A percentile compares a stretch with the other conserved stretches of the same genome.
phyloP scores from a whole-genome alignment of 53 echinoderm and acorn worm species.

The Arbacia lixula region DNA sequence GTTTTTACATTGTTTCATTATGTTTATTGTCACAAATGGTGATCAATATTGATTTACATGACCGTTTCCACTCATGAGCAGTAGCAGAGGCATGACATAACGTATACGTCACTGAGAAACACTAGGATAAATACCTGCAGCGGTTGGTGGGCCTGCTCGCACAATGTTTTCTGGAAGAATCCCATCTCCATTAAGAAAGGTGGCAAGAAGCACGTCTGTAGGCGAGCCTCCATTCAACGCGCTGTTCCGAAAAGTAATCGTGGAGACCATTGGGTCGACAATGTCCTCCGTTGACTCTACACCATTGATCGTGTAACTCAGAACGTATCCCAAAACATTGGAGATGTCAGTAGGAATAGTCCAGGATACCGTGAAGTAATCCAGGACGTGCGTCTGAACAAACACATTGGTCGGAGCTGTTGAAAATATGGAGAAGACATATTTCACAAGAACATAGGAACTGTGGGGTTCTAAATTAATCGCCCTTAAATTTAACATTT shows the following conservation, averaged over 20 bases:
- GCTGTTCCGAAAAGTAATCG: conserved; percentile 2
- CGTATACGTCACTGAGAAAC: too few species aligned
- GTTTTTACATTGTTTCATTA: too few species aligned
- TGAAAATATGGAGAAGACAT: too few species aligned
- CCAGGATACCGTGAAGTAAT: conserved; percentile 40
- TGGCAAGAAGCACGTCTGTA: neutral
- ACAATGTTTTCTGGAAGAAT: neutral
- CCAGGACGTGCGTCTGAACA: conserved; percentile 13
- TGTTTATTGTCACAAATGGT: too few species aligned
- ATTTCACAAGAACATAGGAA: too few species aligned
- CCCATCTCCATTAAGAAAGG: neutral
- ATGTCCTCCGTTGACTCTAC: neutral
- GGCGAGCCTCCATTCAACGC: neutral
- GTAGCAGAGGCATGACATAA: too few species aligned
- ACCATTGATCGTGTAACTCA: neutral
- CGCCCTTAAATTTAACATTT: too few species aligned
- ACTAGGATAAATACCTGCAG: too few species aligned
- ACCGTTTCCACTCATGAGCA: too few species aligned
- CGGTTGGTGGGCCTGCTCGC: neutral
- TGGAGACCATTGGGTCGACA: neutral
- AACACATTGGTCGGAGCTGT: conserved; percentile 12
- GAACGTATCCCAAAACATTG: neutral
- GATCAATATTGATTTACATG: too few species aligned
- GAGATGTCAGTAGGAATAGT: neutral
- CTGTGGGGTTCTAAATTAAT: too few species aligned